These are phyloP conservation scores for Agrochola macilenta DNA, from an alignment of 2,888 invertebrate species.

Conservation along the genomic window DNA sequence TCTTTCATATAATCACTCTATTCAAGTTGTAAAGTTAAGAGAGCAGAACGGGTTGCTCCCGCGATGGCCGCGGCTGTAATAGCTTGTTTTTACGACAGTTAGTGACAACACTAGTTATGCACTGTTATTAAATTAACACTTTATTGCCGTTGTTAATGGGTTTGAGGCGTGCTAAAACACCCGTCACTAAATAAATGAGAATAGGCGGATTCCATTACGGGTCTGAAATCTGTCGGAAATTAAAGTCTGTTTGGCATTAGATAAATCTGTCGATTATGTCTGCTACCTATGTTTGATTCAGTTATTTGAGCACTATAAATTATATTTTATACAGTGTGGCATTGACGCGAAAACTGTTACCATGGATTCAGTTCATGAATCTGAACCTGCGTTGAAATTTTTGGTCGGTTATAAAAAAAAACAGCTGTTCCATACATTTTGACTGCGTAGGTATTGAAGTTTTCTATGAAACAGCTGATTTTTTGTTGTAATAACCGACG, in stretches of 20 bases:
- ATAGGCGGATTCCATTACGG: conserved; percentile 22
- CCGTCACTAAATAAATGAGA: conserved; percentile 46
- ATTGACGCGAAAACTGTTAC: too few relatives aligned
- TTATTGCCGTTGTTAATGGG: conserved; percentile 41
- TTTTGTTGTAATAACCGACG: too few relatives aligned
- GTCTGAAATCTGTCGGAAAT: conserved; percentile 21
- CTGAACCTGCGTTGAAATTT: too few relatives aligned
- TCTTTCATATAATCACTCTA: conserved; percentile 43
- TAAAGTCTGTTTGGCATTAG: conserved; percentile 11
- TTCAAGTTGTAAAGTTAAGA: conserved; percentile 36
- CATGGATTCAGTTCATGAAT: too few relatives aligned
- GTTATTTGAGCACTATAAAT: neutral
- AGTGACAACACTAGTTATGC: conserved; percentile 57
- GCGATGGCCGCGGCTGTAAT: conserved; percentile 31
- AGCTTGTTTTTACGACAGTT: conserved; percentile 53
- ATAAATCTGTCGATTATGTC: conserved; percentile 3
- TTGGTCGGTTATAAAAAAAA: too few relatives aligned
- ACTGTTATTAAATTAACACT: conserved; percentile 58
- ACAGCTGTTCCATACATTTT: too few relatives aligned
- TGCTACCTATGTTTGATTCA: neutral
- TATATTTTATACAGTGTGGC: neutral
- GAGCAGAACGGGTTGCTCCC: conserved; percentile 51
- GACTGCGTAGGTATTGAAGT: too few relatives aligned
- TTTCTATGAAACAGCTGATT: too few relatives aligned
- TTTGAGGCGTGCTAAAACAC: conserved; percentile 46